phyloP scores from a whole-genome alignment of 2,797 vertebrate genomes.

The Hipposideros larvatus region DNA sequence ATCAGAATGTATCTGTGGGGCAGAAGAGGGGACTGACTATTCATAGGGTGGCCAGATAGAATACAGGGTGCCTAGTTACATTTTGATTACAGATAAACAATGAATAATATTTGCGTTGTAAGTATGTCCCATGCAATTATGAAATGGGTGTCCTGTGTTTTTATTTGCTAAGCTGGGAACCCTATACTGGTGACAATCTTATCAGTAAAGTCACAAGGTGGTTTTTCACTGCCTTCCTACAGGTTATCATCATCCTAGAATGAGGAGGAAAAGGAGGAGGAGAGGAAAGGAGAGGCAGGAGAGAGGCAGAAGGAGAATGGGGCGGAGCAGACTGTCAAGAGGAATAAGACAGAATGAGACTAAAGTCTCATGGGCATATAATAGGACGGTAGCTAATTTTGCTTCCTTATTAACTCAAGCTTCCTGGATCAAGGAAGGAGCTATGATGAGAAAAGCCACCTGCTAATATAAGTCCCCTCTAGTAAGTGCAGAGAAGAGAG shows the following conservation, averaged over 20 bases:
- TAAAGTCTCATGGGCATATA: background rate
- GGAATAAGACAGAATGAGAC: background rate
- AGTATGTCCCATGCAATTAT: background rate
- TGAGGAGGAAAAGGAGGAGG: background rate
- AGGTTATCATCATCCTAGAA: background rate
- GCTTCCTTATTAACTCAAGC: slow-evolving; percentile 44
- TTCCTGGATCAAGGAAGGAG: slow-evolving; percentile 40
- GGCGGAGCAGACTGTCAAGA: background rate
- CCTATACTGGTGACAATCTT: background rate
- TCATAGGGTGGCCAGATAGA: background rate
- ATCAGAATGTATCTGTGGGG: background rate
- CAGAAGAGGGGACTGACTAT: background rate
- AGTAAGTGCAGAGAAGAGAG: background rate
- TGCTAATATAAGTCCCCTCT: background rate
- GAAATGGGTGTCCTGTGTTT: background rate
- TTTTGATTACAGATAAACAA: background rate
- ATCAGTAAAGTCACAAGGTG: background rate
- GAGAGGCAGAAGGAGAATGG: background rate
- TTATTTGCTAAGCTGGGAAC: background rate
- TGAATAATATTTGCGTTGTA: background rate
- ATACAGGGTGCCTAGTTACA: background rate
- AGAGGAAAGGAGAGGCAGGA: accelerated
- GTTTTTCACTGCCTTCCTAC: background rate
- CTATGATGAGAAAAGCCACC: background rate
- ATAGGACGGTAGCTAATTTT: background rate